Percentiles rank a stretch among this genome's conserved stretches.
Evolutionary conservation across 2,888 invertebrate genomes (phyloP).

Genomic region (Lapara coniferarum): DNA sequence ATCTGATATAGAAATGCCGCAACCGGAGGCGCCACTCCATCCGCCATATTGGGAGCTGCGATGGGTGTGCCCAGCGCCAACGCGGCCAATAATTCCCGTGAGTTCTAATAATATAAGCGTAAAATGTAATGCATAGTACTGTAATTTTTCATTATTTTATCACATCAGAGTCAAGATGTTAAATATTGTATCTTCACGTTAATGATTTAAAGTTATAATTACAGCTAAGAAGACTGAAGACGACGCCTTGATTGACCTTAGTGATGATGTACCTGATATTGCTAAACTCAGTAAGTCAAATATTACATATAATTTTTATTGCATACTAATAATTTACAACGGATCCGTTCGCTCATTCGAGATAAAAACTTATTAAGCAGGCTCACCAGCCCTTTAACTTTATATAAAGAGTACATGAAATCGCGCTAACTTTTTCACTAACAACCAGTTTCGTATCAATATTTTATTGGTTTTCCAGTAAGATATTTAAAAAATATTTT

Average conservation of each 20-base stretch:
- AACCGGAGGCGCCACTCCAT: slow-evolving; percentile 81
- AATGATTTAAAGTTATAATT: slow-evolving; percentile 24
- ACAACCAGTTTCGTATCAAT: too few species aligned
- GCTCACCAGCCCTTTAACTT: too few species aligned
- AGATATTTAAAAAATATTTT: too few species aligned
- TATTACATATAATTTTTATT: background rate
- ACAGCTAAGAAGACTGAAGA: slow-evolving; percentile 80
- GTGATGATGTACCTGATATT: slow-evolving; percentile 84
- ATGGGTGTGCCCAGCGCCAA: slow-evolving; percentile 85
- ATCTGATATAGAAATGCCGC: slow-evolving; percentile 62
- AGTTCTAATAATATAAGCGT: slow-evolving; percentile 37
- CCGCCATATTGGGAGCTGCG: slow-evolving; percentile 88
- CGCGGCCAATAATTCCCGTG: slow-evolving; percentile 55
- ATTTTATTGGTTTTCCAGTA: too few species aligned
- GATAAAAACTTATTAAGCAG: too few species aligned
- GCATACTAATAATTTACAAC: too few species aligned
- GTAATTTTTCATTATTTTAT: slow-evolving; percentile 12
- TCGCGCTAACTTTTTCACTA: too few species aligned
- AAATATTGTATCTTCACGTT: too few species aligned
- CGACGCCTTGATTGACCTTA: slow-evolving; percentile 91
- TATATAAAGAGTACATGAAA: too few species aligned
- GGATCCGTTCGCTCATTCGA: too few species aligned
- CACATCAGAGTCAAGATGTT: background rate
- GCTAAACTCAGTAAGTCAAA: slow-evolving; percentile 68
- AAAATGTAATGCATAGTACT: background rate